Conservation (phyloP, 2,888 invertebrate genomes). For the Homarus gammarus region DNA sequence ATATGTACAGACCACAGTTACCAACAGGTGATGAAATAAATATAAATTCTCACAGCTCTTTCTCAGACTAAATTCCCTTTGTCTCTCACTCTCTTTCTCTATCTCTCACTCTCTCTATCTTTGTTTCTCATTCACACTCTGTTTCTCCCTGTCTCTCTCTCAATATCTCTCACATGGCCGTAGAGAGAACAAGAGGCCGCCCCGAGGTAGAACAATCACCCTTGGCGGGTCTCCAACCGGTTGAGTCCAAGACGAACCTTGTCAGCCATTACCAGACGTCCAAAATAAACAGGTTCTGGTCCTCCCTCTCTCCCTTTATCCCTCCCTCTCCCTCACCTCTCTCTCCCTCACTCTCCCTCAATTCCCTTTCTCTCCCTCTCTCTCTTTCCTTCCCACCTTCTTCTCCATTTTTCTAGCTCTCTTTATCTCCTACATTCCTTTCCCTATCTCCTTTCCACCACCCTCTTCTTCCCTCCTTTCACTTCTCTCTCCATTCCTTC, state of each 20-base stretch:
- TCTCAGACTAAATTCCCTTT: too few species aligned
- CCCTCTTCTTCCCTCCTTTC: too few species aligned
- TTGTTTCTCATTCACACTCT: too few species aligned
- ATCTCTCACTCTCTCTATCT: too few species aligned
- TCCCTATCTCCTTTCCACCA: background rate
- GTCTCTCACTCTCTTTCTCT: too few species aligned
- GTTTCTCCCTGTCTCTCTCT: too few species aligned
- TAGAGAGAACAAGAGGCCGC: too few species aligned
- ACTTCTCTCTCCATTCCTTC: too few species aligned
- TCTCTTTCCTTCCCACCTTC: background rate
- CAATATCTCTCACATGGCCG: background rate
- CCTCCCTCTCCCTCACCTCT: background rate
- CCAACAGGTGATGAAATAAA: too few species aligned
- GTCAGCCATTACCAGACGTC: constrained; percentile 50
- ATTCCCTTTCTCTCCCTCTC: background rate
- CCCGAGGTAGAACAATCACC: constrained; percentile 15
- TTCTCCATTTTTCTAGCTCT: background rate
- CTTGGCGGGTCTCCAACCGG: constrained; percentile 45
- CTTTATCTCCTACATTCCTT: background rate
- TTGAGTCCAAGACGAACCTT: constrained; percentile 2
- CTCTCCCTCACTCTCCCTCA: background rate
- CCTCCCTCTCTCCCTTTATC: background rate
- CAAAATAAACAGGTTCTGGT: constrained; percentile 48
- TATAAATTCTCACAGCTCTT: too few species aligned
- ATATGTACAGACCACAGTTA: too few species aligned